Conservation (phyloP, 2,797 vertebrate species). For the Alectoris magna region DNA sequence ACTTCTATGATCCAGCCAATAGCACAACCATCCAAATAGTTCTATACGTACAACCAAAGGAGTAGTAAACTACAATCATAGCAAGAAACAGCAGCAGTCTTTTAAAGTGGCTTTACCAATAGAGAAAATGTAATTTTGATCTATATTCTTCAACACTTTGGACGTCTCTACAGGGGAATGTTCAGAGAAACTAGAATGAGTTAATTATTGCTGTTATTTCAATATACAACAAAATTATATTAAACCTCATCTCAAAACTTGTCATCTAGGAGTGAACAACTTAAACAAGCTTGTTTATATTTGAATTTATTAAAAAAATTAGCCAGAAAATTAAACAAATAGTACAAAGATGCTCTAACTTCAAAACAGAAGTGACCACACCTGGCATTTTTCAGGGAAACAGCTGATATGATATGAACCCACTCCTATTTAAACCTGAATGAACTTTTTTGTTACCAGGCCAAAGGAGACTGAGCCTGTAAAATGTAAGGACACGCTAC, state of each 20-base stretch:
- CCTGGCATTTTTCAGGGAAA: background rate
- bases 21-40: background rate
- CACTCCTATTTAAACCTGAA: background rate
- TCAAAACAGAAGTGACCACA: background rate
- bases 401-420: background rate
- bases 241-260: background rate
- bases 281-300: background rate
- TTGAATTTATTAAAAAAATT: background rate
- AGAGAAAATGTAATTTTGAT: background rate
- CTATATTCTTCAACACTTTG: background rate
- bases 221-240: background rate
- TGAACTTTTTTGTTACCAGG: background rate
- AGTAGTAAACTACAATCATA: background rate
- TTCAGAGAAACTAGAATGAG: background rate
- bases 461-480: background rate
- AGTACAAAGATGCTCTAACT: background rate
- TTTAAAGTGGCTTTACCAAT: background rate
- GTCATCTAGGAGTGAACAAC: background rate
- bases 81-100: background rate
- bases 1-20: background rate
- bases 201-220: conserved; percentile 16
- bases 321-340: background rate
- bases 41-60: background rate
- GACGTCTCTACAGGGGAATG: background rate
- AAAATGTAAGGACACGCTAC: background rate